These are phyloP conservation scores for Puffinus mauretanicus DNA, from an alignment of 2,113 vertebrate genomes.

Conservation along the genomic window DNA sequence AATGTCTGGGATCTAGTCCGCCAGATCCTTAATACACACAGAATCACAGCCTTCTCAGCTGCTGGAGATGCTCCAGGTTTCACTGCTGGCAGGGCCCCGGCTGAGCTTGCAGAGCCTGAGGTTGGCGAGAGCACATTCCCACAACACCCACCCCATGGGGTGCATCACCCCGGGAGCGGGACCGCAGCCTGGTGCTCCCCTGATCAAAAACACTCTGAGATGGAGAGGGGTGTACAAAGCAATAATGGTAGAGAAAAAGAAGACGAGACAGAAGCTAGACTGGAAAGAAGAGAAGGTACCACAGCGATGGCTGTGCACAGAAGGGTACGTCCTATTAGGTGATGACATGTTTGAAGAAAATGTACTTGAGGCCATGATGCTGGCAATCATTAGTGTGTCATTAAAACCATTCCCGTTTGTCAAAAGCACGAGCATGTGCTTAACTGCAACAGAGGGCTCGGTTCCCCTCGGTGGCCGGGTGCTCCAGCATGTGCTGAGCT, in stretches of 20 bases:
- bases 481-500: rapidly evolving
- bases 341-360: background rate
- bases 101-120: background rate
- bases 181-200: background rate
- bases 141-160: background rate
- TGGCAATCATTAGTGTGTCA: background rate
- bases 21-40: background rate
- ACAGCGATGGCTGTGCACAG: rapidly evolving
- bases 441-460: background rate
- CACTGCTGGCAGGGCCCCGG: background rate
- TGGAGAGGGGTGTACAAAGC: background rate
- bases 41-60: background rate
- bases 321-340: background rate
- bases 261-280: background rate
- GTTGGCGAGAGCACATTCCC: background rate
- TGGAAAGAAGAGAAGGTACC: background rate
- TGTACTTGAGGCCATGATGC: rapidly evolving
- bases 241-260: background rate
- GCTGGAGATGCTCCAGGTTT: background rate
- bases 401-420: background rate
- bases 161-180: background rate
- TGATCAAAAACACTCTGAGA: rapidly evolving
- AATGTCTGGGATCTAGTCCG: background rate
- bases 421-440: rapidly evolving
- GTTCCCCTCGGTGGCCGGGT: background rate